Conservation (phyloP, 2,888 invertebrate species). For the Entomobrya multifasciata region DNA sequence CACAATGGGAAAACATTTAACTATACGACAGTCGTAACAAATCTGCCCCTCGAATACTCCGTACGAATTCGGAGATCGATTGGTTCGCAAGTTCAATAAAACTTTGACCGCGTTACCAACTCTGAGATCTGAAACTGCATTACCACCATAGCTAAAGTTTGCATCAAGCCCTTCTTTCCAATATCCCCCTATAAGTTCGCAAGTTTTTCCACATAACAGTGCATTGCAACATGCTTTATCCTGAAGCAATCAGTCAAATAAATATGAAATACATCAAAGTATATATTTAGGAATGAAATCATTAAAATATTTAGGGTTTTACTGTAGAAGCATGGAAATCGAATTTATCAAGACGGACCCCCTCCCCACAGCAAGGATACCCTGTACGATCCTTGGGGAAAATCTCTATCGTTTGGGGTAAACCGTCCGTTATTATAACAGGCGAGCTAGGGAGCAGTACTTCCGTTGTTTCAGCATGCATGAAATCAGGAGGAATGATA, state of each 20-base stretch:
- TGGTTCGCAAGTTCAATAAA: constrained; percentile 20
- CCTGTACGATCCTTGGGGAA: constrained; percentile 60
- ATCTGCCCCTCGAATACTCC: constrained; percentile 68
- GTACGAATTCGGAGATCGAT: constrained; percentile 42
- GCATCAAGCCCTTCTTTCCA: constrained; percentile 63
- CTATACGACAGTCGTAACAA: constrained; percentile 54
- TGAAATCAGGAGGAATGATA: constrained; percentile 48
- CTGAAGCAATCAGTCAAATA: not conserved
- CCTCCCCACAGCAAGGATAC: constrained; percentile 51
- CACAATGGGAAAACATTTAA: constrained; percentile 63
- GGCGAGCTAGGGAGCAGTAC: constrained; percentile 44
- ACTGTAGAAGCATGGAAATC: constrained; percentile 65
- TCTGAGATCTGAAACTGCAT: not conserved
- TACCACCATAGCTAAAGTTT: constrained; percentile 33
- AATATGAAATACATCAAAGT: too few species aligned
- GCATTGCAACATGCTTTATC: constrained; percentile 40
- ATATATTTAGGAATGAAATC: too few species aligned
- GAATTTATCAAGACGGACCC: constrained; percentile 56
- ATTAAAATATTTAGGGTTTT: too few species aligned
- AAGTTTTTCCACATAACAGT: constrained; percentile 26
- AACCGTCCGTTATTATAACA: constrained; percentile 43
- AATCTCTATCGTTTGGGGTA: constrained; percentile 41
- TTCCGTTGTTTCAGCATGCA: constrained; percentile 42
- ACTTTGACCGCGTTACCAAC: not conserved
- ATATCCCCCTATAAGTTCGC: constrained; percentile 28